phyloP scores from a whole-genome alignment of 1,140 invertebrate species.

The Drosophila serrata region DNA sequence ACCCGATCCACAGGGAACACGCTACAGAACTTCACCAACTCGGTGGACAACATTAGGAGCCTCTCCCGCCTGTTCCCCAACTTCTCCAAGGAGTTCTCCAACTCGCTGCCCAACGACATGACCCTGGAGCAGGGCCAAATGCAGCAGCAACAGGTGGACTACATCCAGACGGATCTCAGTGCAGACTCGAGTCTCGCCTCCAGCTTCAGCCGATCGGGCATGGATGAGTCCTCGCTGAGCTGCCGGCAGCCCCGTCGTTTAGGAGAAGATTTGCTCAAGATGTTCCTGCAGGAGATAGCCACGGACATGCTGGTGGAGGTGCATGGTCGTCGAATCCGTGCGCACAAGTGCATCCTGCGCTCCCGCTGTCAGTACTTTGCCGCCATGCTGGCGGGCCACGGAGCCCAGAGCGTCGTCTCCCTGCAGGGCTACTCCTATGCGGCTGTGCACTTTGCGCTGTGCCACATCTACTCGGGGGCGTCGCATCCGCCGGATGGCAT shows the following conservation, averaged over 20 bases:
- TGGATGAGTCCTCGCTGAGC: slow-evolving; percentile 85
- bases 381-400: slow-evolving; percentile 93
- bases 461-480: slow-evolving; percentile 96
- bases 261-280: slow-evolving; percentile 93
- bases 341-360: slow-evolving; percentile 95
- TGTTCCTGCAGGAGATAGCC: slow-evolving; percentile 95
- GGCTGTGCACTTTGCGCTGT: slow-evolving; percentile 94
- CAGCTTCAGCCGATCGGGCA: slow-evolving; percentile 82
- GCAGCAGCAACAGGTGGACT: slow-evolving; percentile 70
- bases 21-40: slow-evolving; percentile 82
- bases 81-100: slow-evolving; percentile 84
- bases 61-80: slow-evolving; percentile 85
- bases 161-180: slow-evolving; percentile 79
- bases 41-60: slow-evolving; percentile 82
- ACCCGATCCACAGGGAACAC: slow-evolving; percentile 86
- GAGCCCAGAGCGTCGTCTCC: slow-evolving; percentile 92
- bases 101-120: slow-evolving; percentile 79
- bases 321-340: slow-evolving; percentile 91
- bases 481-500: slow-evolving; percentile 93
- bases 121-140: slow-evolving; percentile 46
- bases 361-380: slow-evolving; percentile 96
- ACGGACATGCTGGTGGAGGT: slow-evolving; percentile 94
- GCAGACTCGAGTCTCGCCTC: slow-evolving; percentile 83
- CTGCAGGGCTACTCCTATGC: slow-evolving; percentile 94
- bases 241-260: slow-evolving; percentile 87